Evolutionary conservation across 2,797 vertebrate species (phyloP).

Genomic region (Babyrousa celebensis): DNA sequence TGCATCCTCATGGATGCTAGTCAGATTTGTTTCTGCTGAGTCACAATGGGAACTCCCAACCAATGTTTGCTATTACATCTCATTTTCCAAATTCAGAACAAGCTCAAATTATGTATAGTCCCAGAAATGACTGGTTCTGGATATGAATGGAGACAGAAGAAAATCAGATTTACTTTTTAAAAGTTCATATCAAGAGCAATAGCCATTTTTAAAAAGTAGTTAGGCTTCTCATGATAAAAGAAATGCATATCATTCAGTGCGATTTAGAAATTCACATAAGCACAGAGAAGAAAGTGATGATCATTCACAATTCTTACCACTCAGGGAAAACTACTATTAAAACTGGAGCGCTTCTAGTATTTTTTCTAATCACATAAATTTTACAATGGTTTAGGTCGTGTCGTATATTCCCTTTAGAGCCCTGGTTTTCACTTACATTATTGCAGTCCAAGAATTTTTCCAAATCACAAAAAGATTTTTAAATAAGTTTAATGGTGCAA

Average conservation of each 20-base stretch:
- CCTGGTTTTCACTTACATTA: conserved; percentile 43
- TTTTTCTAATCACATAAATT: background rate
- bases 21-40: no score
- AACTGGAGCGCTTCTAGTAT: background rate
- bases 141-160: conserved; percentile 21
- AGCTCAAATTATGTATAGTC: conserved; percentile 64
- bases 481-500: conserved; percentile 15
- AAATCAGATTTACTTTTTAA: conserved; percentile 6
- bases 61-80: conserved; percentile 27
- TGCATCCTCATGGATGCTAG: no score
- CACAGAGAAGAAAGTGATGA: conserved; percentile 36
- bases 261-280: conserved; percentile 32
- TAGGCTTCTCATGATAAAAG: conserved; percentile 48
- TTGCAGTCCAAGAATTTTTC: conserved; percentile 21
- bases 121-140: conserved; percentile 49
- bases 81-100: conserved; percentile 35
- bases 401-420: background rate
- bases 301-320: background rate
- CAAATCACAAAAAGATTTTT: background rate
- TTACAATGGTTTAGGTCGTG: background rate
- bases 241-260: background rate
- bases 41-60: background rate
- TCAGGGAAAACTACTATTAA: background rate
- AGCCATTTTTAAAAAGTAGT: background rate
- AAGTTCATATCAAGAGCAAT: conserved; percentile 20